Base-by-base conservation (phyloP, 2,797 vertebrate species). In the Peromyscus eremicus region DNA sequence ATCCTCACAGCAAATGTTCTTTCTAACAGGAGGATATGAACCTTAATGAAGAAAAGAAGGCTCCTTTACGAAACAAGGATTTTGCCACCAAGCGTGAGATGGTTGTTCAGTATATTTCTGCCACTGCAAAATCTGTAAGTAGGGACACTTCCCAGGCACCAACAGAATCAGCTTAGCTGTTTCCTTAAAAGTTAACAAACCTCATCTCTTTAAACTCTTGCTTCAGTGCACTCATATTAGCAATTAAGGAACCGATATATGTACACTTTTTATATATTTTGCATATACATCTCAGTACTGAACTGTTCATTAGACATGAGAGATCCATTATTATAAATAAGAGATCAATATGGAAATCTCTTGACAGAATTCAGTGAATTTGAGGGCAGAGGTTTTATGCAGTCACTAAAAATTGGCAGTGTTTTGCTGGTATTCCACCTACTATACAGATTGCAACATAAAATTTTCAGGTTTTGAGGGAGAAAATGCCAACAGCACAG, bases 61-160 rank as follows among this genome's bases (percentile, higher is more conserved):
- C 99, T 79, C 99, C 99, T 23, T 98, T 99, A 37, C 99, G 99
- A 89, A 99, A 99, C 95, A 99, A 99, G 97, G 99, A 99, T 98
- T 98, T 99, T 95, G 98, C 98, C 97, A 99, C 99, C 52, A 99
- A 99, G 94, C 99, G 99, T 0, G 99, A 99, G 98, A 99, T 99
- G 99, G 99, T 99, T 91, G 99, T 99, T 98, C 99, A 99, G 94
- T 99, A 99, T 98, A 99, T 99, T 98, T 99, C 99, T 92, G 99
- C 99, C 96, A 99, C 99, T 94, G 99, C 99, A 96, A 99, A 99
- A 99, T 99, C 99, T 96, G 99, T 99, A 99, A 99, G 99, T 99
- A 96, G 84, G 75, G 34, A 94, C 0, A 43, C 23, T 92, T n/a
- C 93, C n/a, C 89, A 60, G 55, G 76, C 90, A 97, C 62, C 89